phyloP scores from a whole-genome alignment of 2,113 vertebrate species.

The Sturnus vulgaris region DNA sequence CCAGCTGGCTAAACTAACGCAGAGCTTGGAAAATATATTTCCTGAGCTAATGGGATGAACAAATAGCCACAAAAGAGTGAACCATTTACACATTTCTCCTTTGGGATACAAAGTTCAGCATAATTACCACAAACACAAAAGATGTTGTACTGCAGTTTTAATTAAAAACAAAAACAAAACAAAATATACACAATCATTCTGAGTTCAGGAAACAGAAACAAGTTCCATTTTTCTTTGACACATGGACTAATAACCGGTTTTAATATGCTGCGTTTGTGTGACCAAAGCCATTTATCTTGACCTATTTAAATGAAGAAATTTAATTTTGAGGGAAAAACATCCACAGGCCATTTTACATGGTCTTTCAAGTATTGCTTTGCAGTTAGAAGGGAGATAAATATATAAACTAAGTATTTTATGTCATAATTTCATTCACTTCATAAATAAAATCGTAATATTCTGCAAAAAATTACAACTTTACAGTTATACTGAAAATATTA shows the following conservation, averaged over 20 bases:
- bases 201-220: conserved; percentile 18
- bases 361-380: not conserved
- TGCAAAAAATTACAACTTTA: not conserved
- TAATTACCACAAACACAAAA: conserved; percentile 41
- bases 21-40: conserved; percentile 39
- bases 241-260: not conserved
- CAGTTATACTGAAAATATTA: not conserved
- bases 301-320: not conserved
- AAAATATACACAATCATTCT: not conserved
- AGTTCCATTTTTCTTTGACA: not conserved
- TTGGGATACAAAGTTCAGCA: conserved; percentile 33
- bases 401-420: not conserved
- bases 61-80: conserved; percentile 38
- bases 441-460: not conserved
- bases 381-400: not conserved
- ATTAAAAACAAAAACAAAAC: conserved; percentile 51
- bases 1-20: not conserved
- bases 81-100: conserved; percentile 33
- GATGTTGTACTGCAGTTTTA: not conserved
- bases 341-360: not conserved
- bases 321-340: not conserved
- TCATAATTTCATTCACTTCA: not conserved
- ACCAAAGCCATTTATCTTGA: not conserved
- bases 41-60: conserved; percentile 19
- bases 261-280: not conserved